Percentiles rank a stretch among this genome's conserved stretches.
phyloP scores from a whole-genome alignment of 2,797 vertebrate species.

The Euphonia xanthogaster region DNA sequence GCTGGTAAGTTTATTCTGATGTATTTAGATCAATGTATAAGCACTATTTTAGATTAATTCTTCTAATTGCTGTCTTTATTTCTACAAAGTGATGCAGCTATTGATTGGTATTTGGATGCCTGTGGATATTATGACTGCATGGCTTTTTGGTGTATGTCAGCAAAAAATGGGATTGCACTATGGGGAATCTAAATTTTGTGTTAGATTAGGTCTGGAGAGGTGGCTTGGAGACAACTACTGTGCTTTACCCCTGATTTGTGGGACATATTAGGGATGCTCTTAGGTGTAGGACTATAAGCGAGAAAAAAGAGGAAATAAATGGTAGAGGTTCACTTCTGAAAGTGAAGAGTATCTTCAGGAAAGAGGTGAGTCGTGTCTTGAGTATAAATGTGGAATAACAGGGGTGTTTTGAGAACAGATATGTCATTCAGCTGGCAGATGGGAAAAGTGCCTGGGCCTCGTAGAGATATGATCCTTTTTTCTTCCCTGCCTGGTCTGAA shows the following conservation, averaged over 20 bases:
- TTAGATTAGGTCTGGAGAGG: not conserved
- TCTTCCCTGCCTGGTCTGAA: not conserved
- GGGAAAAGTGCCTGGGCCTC: not conserved
- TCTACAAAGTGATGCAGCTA: not conserved
- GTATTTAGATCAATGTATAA: not conserved
- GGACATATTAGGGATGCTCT: not conserved
- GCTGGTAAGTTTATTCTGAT: not conserved
- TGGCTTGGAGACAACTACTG: not conserved
- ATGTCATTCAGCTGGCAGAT: not conserved
- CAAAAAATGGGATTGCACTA: not conserved
- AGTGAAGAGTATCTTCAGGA: not conserved
- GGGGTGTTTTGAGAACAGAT: not conserved
- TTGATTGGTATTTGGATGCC: not conserved
- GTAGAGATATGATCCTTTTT: not conserved
- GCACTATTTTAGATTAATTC: not conserved
- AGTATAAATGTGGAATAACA: not conserved
- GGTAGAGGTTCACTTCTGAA: not conserved
- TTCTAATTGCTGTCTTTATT: not conserved
- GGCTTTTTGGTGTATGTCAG: not conserved
- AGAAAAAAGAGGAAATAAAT: not conserved
- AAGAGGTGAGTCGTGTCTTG: not conserved
- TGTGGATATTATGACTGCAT: not conserved
- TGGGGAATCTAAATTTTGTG: not conserved
- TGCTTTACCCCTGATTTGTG: slow-evolving; percentile 1
- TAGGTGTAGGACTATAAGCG: not conserved